Evolutionary conservation across 2,113 vertebrate genomes (phyloP).

Genomic region (Budorcas taxicolor): DNA sequence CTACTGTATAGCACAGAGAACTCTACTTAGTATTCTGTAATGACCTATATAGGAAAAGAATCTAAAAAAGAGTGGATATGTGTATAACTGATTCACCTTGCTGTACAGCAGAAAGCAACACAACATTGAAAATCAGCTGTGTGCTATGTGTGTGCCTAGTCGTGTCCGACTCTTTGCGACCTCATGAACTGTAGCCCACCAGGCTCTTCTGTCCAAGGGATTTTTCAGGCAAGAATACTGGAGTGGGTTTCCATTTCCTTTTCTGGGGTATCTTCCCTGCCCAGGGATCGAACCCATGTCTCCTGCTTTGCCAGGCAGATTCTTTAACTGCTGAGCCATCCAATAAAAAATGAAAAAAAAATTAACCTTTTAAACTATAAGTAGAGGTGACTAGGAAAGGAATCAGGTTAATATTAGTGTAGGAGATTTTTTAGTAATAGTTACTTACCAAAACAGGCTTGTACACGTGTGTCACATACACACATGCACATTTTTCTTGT

Average conservation of each 20-base stretch:
- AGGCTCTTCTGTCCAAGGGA: not conserved
- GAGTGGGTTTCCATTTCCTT: not conserved
- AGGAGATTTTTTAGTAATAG: not conserved
- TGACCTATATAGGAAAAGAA: not conserved
- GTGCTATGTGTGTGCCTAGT: not conserved
- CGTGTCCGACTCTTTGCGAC: not conserved
- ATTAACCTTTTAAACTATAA: not conserved
- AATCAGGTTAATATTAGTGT: not conserved
- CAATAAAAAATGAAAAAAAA: not conserved
- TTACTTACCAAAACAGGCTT: not conserved
- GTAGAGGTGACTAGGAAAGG: not conserved
- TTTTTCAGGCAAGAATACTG: not conserved
- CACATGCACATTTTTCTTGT: rapidly evolving
- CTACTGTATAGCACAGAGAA: not conserved
- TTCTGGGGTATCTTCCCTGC: not conserved
- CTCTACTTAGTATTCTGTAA: not conserved
- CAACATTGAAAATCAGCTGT: not conserved
- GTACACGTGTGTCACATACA: rapidly evolving
- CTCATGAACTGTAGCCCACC: not conserved
- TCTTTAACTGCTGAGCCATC: not conserved
- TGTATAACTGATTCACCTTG: not conserved
- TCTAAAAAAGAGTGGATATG: not conserved
- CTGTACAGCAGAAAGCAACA: not conserved
- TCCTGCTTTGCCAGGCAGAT: not conserved
- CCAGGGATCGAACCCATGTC: not conserved